These are phyloP conservation scores for Himalopsyche anomala DNA, from an alignment of 2,888 invertebrate species.

Conservation along the genomic window DNA sequence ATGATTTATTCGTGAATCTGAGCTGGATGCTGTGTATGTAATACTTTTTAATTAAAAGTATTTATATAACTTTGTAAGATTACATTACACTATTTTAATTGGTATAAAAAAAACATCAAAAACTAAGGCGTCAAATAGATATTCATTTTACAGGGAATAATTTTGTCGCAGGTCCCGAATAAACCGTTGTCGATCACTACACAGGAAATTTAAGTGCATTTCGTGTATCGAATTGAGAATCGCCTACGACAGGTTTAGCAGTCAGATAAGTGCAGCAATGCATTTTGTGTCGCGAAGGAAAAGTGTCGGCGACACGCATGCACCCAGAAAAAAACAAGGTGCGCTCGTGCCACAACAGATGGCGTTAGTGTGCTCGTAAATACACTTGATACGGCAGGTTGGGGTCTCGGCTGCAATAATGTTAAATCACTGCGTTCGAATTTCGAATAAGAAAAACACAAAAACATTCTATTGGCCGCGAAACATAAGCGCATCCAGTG, in stretches of 20 bases:
- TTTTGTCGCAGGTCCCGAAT: neutral
- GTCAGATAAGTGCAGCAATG: slow-evolving; percentile 19
- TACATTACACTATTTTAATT: no score
- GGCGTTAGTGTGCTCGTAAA: slow-evolving; percentile 51
- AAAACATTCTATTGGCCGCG: no score
- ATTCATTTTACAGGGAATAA: neutral
- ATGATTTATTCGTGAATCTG: no score
- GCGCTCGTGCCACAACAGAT: slow-evolving; percentile 50
- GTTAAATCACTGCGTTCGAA: neutral
- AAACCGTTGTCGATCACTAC: slow-evolving; percentile 9
- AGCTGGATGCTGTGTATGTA: no score
- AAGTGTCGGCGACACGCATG: slow-evolving; percentile 31
- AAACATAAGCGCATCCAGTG: no score
- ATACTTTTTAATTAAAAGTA: no score
- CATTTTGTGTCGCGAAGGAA: slow-evolving; percentile 24
- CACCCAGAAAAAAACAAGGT: slow-evolving; percentile 37
- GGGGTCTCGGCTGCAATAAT: neutral
- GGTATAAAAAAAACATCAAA: no score
- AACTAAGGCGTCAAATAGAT: no score
- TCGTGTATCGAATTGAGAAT: slow-evolving; percentile 44
- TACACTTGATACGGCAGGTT: slow-evolving; percentile 47
- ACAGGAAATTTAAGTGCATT: slow-evolving; percentile 44
- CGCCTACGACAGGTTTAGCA: slow-evolving; percentile 45
- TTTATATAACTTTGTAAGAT: no score
- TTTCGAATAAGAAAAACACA: neutral